phyloP scores from a whole-genome alignment of 2,888 invertebrate species.

The Heliconius hortense region DNA sequence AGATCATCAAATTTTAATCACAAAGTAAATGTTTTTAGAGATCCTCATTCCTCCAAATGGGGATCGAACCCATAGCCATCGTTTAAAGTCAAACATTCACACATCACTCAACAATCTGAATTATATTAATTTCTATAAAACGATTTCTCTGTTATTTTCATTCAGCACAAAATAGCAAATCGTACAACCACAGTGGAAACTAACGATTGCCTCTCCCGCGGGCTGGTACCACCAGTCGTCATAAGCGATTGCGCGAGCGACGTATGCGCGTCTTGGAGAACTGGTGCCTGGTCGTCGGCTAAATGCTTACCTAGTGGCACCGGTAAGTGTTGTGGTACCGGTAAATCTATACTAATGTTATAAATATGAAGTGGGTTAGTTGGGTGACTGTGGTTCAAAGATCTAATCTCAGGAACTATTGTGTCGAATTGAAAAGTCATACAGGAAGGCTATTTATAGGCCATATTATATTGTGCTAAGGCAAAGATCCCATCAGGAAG shows the following conservation, averaged over 20 bases:
- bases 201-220: conserved; percentile 60
- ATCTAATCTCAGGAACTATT: no score
- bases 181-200: conserved; percentile 80
- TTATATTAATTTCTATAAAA: neutral
- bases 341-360: no score
- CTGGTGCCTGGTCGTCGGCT: conserved; percentile 57
- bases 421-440: no score
- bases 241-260: conserved; percentile 58
- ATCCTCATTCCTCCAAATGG: neutral
- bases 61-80: neutral
- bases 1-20: no score
- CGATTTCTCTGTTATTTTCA: neutral
- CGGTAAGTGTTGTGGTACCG: conserved; percentile 53
- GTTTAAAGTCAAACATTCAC: neutral
- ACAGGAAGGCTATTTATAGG: no score
- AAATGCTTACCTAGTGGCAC: conserved; percentile 72
- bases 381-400: no score
- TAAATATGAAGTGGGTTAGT: no score
- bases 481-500: no score
- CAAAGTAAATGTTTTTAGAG: neutral
- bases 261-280: conserved; percentile 62
- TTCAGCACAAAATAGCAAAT: conserved; percentile 73
- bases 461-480: no score
- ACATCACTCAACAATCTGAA: neutral
- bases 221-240: conserved; percentile 61